Percentiles rank a stretch among this genome's conserved stretches.
Evolutionary conservation across 35 echinoderm and acorn worm genomes (phyloP).

Genomic region (Ptychodera flava): DNA sequence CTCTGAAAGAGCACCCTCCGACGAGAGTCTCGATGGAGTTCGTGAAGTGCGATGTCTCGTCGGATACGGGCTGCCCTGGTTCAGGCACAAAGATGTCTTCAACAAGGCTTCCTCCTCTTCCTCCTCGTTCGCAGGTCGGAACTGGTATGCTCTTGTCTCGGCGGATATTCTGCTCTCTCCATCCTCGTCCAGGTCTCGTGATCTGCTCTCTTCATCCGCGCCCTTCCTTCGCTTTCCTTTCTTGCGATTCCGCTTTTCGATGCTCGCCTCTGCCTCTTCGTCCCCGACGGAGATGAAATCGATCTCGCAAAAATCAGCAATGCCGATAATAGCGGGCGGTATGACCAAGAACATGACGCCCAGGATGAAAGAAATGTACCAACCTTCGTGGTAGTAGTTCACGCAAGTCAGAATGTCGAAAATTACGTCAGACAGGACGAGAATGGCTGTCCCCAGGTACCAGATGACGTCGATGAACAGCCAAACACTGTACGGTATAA

Average conservation of each 20-base stretch:
- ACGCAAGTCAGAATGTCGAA: background rate
- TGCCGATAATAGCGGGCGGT: background rate
- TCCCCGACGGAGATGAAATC: background rate
- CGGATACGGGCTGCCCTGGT: too few species aligned
- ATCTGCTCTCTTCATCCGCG: background rate
- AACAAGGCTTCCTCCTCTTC: background rate
- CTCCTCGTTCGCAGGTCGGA: background rate
- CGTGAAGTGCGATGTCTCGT: too few species aligned
- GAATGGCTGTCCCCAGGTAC: background rate
- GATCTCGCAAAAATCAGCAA: background rate
- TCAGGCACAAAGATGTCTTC: background rate
- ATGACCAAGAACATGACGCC: background rate
- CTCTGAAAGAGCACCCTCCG: too few species aligned
- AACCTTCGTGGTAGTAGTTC: background rate
- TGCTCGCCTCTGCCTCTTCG: background rate
- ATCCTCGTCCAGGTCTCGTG: background rate
- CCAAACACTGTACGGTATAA: background rate
- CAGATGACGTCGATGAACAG: background rate
- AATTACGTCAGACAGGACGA: background rate
- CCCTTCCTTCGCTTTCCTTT: background rate
- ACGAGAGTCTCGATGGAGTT: too few species aligned
- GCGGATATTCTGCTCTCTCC: background rate
- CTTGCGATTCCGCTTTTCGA: background rate
- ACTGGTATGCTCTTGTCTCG: background rate
- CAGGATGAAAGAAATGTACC: background rate